These are phyloP conservation scores for Brachyalestes nurse DNA, from an alignment of 2,797 vertebrate species.

Conservation along the genomic window DNA sequence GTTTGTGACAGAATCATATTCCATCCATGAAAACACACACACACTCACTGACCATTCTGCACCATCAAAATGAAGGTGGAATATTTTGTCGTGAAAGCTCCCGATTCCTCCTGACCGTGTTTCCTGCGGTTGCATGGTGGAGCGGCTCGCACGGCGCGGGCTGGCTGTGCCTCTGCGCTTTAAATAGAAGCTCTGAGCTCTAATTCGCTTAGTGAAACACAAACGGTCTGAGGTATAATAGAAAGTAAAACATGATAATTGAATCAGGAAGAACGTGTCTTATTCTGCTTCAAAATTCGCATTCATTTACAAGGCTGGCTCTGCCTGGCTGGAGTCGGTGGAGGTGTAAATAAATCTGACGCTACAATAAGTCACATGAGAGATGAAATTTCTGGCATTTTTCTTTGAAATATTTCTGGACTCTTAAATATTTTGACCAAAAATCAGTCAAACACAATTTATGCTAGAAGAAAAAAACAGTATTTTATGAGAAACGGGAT, in stretches of 20 bases:
- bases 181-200: conserved; percentile 55
- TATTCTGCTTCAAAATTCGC: conserved; percentile 1
- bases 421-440: neutral
- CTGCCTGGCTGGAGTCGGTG: neutral
- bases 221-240: conserved; percentile 18
- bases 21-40: neutral
- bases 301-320: neutral
- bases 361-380: neutral
- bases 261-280: conserved; percentile 21
- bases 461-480: neutral
- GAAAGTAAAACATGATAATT: conserved; percentile 39
- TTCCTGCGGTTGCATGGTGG: conserved; percentile 28
- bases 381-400: neutral
- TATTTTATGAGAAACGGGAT: neutral
- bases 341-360: conserved; percentile 11
- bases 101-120: conserved; percentile 25
- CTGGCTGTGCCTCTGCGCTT: conserved; percentile 32
- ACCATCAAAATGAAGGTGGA: conserved; percentile 48
- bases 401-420: neutral
- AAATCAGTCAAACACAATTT: neutral
- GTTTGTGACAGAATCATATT: conserved; percentile 44
- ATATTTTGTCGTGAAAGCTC: conserved; percentile 49
- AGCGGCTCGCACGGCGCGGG: conserved; percentile 33
- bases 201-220: conserved; percentile 53
- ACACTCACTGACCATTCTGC: neutral